Evolutionary conservation across 2,797 vertebrate species (phyloP).

Genomic region (Tenualosa thibaudeaui): DNA sequence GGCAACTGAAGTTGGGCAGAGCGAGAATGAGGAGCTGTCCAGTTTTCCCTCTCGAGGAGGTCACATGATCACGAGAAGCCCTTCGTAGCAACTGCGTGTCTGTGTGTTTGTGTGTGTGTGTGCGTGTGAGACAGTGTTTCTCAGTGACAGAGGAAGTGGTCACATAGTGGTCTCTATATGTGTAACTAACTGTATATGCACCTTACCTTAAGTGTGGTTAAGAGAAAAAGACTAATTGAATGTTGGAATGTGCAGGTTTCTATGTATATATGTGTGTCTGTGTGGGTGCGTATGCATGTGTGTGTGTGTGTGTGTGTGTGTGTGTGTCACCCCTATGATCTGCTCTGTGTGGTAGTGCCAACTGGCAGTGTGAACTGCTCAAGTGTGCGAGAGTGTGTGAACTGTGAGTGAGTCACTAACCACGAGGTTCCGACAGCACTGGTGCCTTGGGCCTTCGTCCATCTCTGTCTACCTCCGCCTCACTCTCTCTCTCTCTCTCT

Average conservation of each 20-base stretch:
- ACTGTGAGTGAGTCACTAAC: neutral
- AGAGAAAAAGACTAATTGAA: too few species aligned
- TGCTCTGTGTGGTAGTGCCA: too few species aligned
- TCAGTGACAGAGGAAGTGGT: too few species aligned
- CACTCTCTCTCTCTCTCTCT: neutral
- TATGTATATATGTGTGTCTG: neutral
- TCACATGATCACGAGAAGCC: neutral
- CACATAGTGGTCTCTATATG: too few species aligned
- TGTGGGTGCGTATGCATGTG: neutral
- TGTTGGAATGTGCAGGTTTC: too few species aligned
- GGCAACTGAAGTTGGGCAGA: slow-evolving; percentile 1
- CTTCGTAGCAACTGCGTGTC: neutral
- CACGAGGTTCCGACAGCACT: neutral
- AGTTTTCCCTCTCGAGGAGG: neutral
- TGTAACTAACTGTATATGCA: too few species aligned
- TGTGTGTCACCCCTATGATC: too few species aligned
- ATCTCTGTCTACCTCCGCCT: neutral
- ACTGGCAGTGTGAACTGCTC: neutral
- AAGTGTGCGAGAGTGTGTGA: neutral
- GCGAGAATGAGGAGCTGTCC: neutral
- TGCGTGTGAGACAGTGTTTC: too few species aligned
- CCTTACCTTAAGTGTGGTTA: too few species aligned
- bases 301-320: neutral
- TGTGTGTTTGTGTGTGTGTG: neutral
- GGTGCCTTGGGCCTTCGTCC: neutral